Base-by-base conservation (phyloP, 92 coral and sea anemone species). In the Micromussa lordhowensis region DNA sequence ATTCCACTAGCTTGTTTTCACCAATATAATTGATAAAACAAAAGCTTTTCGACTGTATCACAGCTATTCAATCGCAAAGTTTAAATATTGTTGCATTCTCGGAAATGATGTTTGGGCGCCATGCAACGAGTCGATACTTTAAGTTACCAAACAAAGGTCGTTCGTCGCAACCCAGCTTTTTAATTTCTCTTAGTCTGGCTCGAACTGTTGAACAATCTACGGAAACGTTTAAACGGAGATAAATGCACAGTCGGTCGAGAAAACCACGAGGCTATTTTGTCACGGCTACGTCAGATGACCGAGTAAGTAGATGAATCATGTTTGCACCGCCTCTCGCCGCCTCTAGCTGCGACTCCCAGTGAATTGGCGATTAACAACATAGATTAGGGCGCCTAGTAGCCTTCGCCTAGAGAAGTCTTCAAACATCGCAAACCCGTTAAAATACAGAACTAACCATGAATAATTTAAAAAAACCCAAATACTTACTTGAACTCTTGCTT, bases 401-500 rank as follows among this genome's bases (percentile, higher is more conserved):
- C 51, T 74, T 75, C 78, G 18, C 76, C 68, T 10, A 66, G 70
- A 66, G 11, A 53, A 35, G 44, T 31, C 31, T 26, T 31, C 51
- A 18, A 59, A 32, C 64, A 17, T 69, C 74, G 48, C 75, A 24
- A 84, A 75, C 83, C 89, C 71, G 36, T 64, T 74, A 63, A 73
- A 57, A 75, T 61, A 77, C 82, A 26, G 72, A 57, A 75, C 57
- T 40, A n/a, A 6, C 73, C 9, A 85, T 77, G 44, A 85, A 82
- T 91, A 68, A 71, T 68, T 57, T 38, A 68, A 59, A 71, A 53
- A 51, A 22, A 29, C 26, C 68, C 24, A 5, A 34, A 15, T 19
- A 85, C 92, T 79, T 84, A 97, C 99, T 96, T 97, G 99, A 0
- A 97, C 99, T 88, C 99, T 87, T 3, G 99, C 99, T 68, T 97